These are phyloP conservation scores for Crypturellus undulatus DNA, from an alignment of 2,113 vertebrate species.

Conservation along the genomic window DNA sequence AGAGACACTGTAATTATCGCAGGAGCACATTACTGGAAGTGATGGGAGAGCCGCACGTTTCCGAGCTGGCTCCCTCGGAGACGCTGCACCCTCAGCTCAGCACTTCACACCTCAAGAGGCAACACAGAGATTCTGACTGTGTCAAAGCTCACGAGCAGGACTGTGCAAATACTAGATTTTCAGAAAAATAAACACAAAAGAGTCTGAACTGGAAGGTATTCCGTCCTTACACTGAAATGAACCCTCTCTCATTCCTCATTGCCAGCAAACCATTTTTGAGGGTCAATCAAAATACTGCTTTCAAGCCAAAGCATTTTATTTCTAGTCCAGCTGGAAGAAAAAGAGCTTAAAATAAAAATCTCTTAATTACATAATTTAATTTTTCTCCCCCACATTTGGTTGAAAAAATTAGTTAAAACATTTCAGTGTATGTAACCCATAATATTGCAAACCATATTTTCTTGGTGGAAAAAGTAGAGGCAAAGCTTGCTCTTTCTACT, in stretches of 20 bases:
- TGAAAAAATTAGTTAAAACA: not conserved
- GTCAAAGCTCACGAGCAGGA: not conserved
- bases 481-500: not conserved
- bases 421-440: not conserved
- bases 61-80: not conserved
- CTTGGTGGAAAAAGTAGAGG: not conserved
- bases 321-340: not conserved
- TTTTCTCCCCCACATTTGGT: not conserved
- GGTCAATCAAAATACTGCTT: not conserved
- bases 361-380: too few relatives aligned
- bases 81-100: not conserved
- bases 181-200: not conserved
- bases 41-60: not conserved
- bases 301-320: not conserved
- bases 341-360: not conserved
- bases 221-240: not conserved
- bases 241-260: not conserved
- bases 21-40: constrained; percentile 20
- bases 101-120: not conserved
- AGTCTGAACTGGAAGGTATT: not conserved
- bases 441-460: not conserved
- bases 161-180: not conserved
- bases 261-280: not conserved
- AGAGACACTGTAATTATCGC: constrained; percentile 27
- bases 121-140: not conserved